phyloP scores from a whole-genome alignment of 2,888 invertebrate species.

The Nemurella pictetii region DNA sequence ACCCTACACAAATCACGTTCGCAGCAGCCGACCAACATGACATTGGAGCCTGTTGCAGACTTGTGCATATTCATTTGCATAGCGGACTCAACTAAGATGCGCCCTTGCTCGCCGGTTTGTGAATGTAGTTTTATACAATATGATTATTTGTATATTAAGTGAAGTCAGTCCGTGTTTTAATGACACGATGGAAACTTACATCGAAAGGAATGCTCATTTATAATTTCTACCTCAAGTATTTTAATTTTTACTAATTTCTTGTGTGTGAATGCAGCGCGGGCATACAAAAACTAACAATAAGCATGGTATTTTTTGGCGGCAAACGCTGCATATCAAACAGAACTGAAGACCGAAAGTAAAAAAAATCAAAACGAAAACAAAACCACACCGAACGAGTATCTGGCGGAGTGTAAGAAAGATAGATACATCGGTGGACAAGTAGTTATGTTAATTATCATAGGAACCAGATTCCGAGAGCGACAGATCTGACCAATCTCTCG shows the following conservation, averaged over 20 bases:
- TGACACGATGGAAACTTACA: background rate
- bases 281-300: background rate
- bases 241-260: background rate
- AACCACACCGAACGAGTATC: too few species aligned
- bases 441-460: slow-evolving; percentile 35
- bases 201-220: background rate
- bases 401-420: background rate
- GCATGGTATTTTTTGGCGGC: background rate
- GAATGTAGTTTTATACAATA: too few species aligned
- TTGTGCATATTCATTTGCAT: slow-evolving; percentile 13
- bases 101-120: background rate
- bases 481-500: slow-evolving; percentile 18
- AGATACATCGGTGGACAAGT: slow-evolving; percentile 24
- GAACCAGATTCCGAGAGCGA: slow-evolving; percentile 33
- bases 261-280: background rate
- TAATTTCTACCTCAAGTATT: background rate
- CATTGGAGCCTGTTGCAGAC: background rate
- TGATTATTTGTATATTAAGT: too few species aligned
- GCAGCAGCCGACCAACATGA: too few species aligned
- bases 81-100: background rate
- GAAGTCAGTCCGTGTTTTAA: too few species aligned
- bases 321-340: background rate
- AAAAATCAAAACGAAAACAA: background rate
- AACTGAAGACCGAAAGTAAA: background rate
- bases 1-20: background rate